A percentile compares a stretch with the other conserved stretches of the same genome.
Evolutionary conservation across 2,113 vertebrate species (phyloP).

Genomic region (Alligator mississippiensis): DNA sequence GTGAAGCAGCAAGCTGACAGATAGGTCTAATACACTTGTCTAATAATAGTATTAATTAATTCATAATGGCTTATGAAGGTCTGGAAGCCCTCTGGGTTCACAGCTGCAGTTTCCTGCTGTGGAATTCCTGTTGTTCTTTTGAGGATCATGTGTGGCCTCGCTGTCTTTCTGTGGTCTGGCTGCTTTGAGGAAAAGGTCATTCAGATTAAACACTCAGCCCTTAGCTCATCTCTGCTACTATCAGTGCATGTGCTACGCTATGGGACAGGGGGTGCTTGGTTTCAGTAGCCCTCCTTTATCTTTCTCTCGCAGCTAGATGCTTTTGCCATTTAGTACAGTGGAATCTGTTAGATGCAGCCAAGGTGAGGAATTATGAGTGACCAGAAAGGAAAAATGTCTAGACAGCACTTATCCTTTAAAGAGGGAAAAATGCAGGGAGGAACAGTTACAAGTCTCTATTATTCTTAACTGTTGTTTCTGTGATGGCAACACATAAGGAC

Average conservation of each 20-base stretch:
- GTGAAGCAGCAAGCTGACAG: rapidly evolving
- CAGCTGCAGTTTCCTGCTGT: neutral
- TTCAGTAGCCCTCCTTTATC: neutral
- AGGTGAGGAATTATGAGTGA: neutral
- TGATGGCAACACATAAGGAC: neutral
- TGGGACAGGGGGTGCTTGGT: neutral
- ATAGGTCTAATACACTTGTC: neutral
- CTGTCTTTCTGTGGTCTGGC: neutral
- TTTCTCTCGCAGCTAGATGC: neutral
- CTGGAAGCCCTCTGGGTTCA: neutral
- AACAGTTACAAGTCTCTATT: neutral
- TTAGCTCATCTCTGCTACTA: neutral
- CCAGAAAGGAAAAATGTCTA: neutral
- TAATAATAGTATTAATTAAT: neutral
- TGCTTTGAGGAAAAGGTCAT: neutral
- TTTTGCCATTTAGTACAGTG: rapidly evolving
- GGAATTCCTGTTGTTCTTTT: neutral
- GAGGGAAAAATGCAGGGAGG: neutral
- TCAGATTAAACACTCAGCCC: neutral
- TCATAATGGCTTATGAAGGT: neutral
- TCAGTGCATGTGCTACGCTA: neutral
- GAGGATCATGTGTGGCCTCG: neutral
- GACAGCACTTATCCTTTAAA: neutral
- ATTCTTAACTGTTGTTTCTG: neutral
- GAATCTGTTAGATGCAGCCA: rapidly evolving